Evolutionary conservation across 2,888 invertebrate genomes (phyloP), one percentile per base, ranked within the genome.

Genomic region (Habroteleia sp.): DNA sequence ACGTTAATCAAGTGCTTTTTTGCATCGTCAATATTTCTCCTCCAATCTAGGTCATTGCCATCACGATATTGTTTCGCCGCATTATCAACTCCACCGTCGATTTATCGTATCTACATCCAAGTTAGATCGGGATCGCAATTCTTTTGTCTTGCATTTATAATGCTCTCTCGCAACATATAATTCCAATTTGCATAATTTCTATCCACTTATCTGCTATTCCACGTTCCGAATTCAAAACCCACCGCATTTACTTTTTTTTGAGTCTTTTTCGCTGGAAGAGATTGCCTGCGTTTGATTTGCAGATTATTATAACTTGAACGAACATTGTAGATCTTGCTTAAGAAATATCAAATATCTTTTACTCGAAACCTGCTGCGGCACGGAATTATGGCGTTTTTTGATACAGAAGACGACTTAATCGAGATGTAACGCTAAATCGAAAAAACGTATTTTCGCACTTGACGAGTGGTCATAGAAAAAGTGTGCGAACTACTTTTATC

Each of bases 161-260:
- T 35, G 10, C 42, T 33, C 35, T 35, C 25, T 52, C 52, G 54
- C 65, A 65, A 65, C 52, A 56, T 39, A 39, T 66, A 56, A 56
- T 66, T 56, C 66, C 20, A 39, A 56, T 66, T 66, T 66, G 41
- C 68, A 68, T 68, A 29, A 48, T 68, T 56, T 58, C 41, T 27
- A 58, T 68, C 66, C 58, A 2, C 68, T 58, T 58, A 68, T 56
- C 68, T 65, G 20, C 1, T 29, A 48, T 16, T 16, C 25, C 44
- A 25, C 20, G 41, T 54, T 25, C 44, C 13, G 23, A 42, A 41
- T 25, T 33, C 23, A 23, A 20, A 13, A 7, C 16, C 17, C 52
- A n/a, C 1, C 33, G 13, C 20, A 4, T n/a, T n/a, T 3, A 20
- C 20, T 20, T 20, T 25, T 35, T 37, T 41, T 13, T 33, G 3